Base-by-base conservation (phyloP, 2,797 vertebrate species). In the Heteromormyrus szaboi region DNA sequence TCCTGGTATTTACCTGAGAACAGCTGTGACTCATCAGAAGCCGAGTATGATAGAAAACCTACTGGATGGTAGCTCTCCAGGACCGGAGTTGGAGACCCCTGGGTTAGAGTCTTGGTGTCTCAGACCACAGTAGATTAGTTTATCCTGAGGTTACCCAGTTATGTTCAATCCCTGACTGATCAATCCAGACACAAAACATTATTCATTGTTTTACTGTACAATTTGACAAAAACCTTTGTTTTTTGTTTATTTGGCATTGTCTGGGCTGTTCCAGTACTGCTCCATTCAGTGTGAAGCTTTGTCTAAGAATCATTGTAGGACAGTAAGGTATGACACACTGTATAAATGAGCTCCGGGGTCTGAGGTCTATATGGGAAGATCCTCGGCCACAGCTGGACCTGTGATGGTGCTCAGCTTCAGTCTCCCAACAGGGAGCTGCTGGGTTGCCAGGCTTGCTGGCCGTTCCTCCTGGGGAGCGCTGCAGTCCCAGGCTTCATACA, bases 391-490 rank as follows among this genome's bases (percentile, higher is more conserved):
- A 76, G 68, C 14, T 3, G 6, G 41, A 44, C 4, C 4, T 4
- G 6, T 22, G 37, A n/a, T 41, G 85, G 85, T 14, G 25, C 50
- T 44, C 19, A 50, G 48, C 59, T 17, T 29, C 50, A 51, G 33
- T 90, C 90, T 90, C 86, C 92, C 91, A 88, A 25, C 89, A 99
- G 97, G 91, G 97, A 99, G 92, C 91, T 98, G 72, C 93, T 99
- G 84, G 98, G 98, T 68, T 93, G 95, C 29, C 97, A 97, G 89
- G 86, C 94, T 0, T 94, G 22, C 90, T 99, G 98, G 98, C 96
- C 97, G 0, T 95, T 98, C 89, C 96, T 99, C 76, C 94, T 98
- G 86, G 96, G 97, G 65, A 98, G 97, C 94, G 98, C 97, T 68
- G 95, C 94, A 19, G 92, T 98, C 79, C 97, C 98, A 0, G 97